Percentiles rank a stretch among this genome's conserved stretches.
Conservation (phyloP, 1,140 invertebrate species). For the Lanistes nyassanus region DNA sequence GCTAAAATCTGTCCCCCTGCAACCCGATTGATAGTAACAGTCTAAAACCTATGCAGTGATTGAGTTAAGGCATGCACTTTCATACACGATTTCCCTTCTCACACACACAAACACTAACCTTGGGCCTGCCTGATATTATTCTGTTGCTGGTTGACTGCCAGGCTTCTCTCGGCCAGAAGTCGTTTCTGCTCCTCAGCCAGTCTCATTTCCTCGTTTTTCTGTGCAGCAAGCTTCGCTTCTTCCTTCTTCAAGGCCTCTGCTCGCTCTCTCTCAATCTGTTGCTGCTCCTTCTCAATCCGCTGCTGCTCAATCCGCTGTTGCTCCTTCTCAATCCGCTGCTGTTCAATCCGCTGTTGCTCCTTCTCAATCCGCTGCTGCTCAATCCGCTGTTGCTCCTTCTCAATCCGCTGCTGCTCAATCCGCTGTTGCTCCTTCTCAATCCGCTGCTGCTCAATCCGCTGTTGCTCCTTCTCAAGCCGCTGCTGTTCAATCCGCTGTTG, state of each 20-base stretch:
- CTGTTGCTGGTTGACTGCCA: neutral
- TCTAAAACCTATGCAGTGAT: too few relatives aligned
- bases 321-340: slow-evolving; percentile 14
- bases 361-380: neutral
- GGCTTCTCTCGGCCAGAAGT: neutral
- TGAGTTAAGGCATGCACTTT: neutral
- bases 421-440: slow-evolving; percentile 23
- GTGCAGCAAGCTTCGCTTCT: slow-evolving; percentile 22
- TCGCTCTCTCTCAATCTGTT: slow-evolving; percentile 3
- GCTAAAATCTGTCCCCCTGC: too few relatives aligned
- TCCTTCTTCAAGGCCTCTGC: slow-evolving; percentile 27
- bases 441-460: neutral
- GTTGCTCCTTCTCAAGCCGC: slow-evolving; percentile 27
- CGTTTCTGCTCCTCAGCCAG: slow-evolving; percentile 7
- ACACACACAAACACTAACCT: neutral
- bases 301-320: slow-evolving; percentile 13
- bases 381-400: slow-evolving; percentile 20
- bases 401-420: slow-evolving; percentile 3
- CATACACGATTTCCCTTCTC: neutral
- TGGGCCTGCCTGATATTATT: slow-evolving; percentile 8
- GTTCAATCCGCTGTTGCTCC: slow-evolving; percentile 20
- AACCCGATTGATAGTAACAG: too few relatives aligned
- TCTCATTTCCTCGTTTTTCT: slow-evolving; percentile 21
- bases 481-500: too few relatives aligned
- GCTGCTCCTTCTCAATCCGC: slow-evolving; percentile 21